Conservation (phyloP, 2,113 vertebrate species). For the Rhabdornis inornatus region DNA sequence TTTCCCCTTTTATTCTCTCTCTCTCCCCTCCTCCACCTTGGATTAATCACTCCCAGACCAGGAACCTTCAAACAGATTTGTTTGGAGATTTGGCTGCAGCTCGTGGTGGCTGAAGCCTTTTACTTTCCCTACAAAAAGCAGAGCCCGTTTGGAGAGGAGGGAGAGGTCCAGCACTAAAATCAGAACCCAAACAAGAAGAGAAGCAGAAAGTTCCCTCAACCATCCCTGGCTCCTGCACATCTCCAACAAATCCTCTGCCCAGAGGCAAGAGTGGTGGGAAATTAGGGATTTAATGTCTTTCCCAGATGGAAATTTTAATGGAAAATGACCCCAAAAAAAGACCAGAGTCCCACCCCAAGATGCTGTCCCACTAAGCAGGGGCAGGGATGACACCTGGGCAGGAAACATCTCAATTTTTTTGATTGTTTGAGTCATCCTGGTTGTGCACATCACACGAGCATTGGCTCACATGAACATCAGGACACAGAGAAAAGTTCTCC, state of each 20-base stretch:
- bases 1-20: neutral
- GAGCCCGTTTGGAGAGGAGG: neutral
- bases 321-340: neutral
- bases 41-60: constrained; percentile 17
- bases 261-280: neutral
- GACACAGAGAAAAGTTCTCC: neutral
- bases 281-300: neutral
- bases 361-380: neutral
- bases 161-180: neutral
- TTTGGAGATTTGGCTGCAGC: neutral
- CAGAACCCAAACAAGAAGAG: neutral
- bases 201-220: neutral
- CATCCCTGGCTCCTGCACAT: neutral
- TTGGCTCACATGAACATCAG: neutral
- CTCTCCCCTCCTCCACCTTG: neutral
- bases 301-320: neutral
- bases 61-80: constrained; percentile 8
- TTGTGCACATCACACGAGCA: neutral
- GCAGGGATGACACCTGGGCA: neutral
- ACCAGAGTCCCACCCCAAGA: rapidly evolving
- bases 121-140: neutral
- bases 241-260: neutral
- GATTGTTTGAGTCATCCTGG: neutral
- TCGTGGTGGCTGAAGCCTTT: neutral
- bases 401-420: neutral